Evolutionary conservation across 2,797 vertebrate genomes (phyloP), one percentile per base, ranked within the genome.

Genomic region (Oreonectes daqikongensis): DNA sequence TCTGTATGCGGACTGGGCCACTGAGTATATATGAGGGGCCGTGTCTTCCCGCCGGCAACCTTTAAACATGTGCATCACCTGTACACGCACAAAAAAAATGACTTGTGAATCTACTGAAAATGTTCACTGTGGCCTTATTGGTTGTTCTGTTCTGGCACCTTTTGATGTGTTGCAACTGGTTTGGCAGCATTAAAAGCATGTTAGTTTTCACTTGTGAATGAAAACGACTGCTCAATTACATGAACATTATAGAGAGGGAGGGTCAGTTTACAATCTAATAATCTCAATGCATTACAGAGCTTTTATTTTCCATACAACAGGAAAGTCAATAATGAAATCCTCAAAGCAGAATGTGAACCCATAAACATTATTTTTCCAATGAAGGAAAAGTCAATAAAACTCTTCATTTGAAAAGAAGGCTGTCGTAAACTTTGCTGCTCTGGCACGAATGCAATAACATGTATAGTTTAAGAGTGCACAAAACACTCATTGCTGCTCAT

Each of bases 51-150:
- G 90, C 35, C 96, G 93, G 80, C 96, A 97, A 26, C 97, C 97
- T 87, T 99, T 99, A 87, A 99, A 99, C 97, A 99, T 99, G 91
- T 99, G 97, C 95, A 99, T 98, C 84, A 99, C 97, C 97, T 99
- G 85, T 38, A 42, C 69, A 0, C 11, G 26, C 50, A 70, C 20
- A 40, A 1, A 24, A 42, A 65, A 2, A 65, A 42, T 12, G 9
- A 10, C 30, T n/a, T n/a, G 11, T 12, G 1, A 32, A 9, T 4
- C 0, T n/a, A 5, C 14, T 35, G 15, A 28, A 60, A 32, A 60
- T 17, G 3, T 60, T 30, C 15, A 8, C 2, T 6, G 12, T 30
- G 5, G 24, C 11, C 6, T 53, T 42, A 12, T 42, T 42, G 40
- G 40, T 10, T 15, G 10, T 42, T 42, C 12, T 48, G 44, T 48